Evolutionary conservation across 1,140 invertebrate genomes (phyloP), one percentile per base, ranked within the genome.

Genomic region (Thaumetopoea pityocampa): DNA sequence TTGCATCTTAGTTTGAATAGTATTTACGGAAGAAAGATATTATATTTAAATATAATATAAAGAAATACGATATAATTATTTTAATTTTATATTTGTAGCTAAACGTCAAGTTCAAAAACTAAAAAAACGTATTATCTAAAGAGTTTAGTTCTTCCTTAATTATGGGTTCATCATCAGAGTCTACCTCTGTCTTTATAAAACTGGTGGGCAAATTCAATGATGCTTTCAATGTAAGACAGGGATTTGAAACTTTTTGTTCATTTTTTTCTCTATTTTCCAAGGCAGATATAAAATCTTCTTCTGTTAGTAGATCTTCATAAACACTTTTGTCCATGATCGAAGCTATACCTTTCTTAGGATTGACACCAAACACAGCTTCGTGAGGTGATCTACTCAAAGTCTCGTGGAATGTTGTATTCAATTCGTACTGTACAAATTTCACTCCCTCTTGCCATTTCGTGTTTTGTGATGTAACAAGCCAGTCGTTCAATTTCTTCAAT

Each of bases 371-470:
- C 2, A 63, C 41, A 1, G 51, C 32, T 28, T 69, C 60, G 17
- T 38, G 59, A 2, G 66, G 58, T 4, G 68, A 62, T 30, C 54
- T 53, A 40, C 51, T 55, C 18, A 67, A 46, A 3, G 34, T 22
- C 2, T 45, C 20, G 24, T 65, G 37, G 19, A 67, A 67, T 3
- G 41, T 54, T n/a, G 55, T 61, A 23, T 69, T 72, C 22, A 69
- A 44, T 0, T 48, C 30, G 34, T 69, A 47, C 33, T 72, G 68
- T 5, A 72, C 51, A 40, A 45, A 67, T 27, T 69, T 72, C 1
- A 67, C 38, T 5, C 60, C 63, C 11, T 60, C 35, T 15, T 68
- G 52, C 68, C 68, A 72, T 29, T 61, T 65, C 1, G 14, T 35
- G 24, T 62, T 59, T 5, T 54, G 41, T 19, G 47, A 52, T 22